Evolutionary conservation across 92 coral and sea anemone species (phyloP).

Genomic region (Porites lobata): DNA sequence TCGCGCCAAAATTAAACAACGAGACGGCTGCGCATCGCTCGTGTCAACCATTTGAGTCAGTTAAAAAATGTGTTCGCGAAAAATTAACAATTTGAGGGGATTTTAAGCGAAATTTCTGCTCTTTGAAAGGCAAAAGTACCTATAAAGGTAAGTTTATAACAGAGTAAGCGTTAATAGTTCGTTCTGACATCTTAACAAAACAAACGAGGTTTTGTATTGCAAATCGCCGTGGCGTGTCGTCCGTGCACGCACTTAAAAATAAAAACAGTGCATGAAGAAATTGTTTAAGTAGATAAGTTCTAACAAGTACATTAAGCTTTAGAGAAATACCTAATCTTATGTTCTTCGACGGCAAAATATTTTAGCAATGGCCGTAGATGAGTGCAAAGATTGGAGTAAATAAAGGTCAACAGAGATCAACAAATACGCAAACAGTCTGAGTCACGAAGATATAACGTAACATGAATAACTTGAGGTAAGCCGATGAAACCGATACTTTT

Average conservation of each 20-base stretch:
- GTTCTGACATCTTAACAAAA: background rate
- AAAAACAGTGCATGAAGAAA: too few relatives aligned
- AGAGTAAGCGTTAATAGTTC: background rate
- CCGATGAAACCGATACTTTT: too few relatives aligned
- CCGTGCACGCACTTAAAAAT: too few relatives aligned
- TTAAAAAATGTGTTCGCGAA: too few relatives aligned
- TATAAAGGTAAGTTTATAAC: constrained; percentile 2
- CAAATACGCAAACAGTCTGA: too few relatives aligned
- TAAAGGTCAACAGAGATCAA: too few relatives aligned
- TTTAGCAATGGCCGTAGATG: too few relatives aligned
- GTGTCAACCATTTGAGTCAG: background rate
- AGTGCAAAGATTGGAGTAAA: too few relatives aligned
- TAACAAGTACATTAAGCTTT: background rate
- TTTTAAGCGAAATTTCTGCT: background rate
- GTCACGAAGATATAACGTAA: too few relatives aligned
- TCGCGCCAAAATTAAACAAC: constrained; percentile 8
- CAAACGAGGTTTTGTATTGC: too few relatives aligned
- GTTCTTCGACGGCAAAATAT: background rate
- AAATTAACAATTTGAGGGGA: background rate
- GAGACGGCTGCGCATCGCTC: background rate
- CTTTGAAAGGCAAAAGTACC: background rate
- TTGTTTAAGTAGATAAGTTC: too few relatives aligned
- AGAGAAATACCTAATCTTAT: background rate
- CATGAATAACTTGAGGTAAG: too few relatives aligned
- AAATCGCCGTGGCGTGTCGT: background rate